phyloP scores from a whole-genome alignment of 2,888 invertebrate species.

The Dolichomitus sp. region DNA sequence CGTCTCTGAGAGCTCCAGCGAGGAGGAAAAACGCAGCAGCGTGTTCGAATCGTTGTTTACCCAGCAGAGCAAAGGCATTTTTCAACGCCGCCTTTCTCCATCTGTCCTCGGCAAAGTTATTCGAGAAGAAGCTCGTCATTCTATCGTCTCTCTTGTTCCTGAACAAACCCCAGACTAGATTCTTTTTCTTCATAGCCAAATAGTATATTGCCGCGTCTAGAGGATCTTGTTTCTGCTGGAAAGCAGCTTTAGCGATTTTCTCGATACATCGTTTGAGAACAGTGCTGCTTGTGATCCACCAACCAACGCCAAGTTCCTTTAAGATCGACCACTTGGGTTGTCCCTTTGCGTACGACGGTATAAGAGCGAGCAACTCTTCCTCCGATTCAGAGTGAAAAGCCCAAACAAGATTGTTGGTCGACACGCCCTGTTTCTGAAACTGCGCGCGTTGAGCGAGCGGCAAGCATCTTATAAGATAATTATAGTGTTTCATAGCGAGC shows the following conservation, averaged over 20 bases:
- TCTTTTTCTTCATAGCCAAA: constrained; percentile 99
- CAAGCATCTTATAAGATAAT: constrained; percentile 97
- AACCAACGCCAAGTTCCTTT: constrained; percentile 96
- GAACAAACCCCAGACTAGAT: constrained; percentile 98
- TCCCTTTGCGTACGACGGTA: constrained; percentile 95
- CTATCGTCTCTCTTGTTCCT: constrained; percentile 94
- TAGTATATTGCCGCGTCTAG: constrained; percentile 99
- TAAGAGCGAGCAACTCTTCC: constrained; percentile 96
- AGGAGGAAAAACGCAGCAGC: constrained; percentile 99
- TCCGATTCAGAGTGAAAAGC: constrained; percentile 99
- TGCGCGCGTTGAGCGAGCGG: constrained; percentile 95
- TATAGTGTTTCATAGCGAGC: constrained; percentile 99
- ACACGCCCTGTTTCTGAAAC: constrained; percentile 95
- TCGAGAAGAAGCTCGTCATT: constrained; percentile 98
- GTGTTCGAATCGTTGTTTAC: constrained; percentile 98
- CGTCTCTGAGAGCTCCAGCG: constrained; percentile 97
- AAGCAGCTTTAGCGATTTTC: constrained; percentile 97
- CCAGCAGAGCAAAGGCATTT: constrained; percentile 98
- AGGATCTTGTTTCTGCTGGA: constrained; percentile 96
- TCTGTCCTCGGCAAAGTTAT: constrained; percentile 96
- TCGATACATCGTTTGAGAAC: constrained; percentile 95
- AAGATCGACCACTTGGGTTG: constrained; percentile 96
- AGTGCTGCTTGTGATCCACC: constrained; percentile 97
- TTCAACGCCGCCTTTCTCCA: constrained; percentile 99
- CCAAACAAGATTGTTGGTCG: constrained; percentile 98